phyloP scores from a whole-genome alignment of 2,113 vertebrate genomes.

The Corythornis cristatus region DNA sequence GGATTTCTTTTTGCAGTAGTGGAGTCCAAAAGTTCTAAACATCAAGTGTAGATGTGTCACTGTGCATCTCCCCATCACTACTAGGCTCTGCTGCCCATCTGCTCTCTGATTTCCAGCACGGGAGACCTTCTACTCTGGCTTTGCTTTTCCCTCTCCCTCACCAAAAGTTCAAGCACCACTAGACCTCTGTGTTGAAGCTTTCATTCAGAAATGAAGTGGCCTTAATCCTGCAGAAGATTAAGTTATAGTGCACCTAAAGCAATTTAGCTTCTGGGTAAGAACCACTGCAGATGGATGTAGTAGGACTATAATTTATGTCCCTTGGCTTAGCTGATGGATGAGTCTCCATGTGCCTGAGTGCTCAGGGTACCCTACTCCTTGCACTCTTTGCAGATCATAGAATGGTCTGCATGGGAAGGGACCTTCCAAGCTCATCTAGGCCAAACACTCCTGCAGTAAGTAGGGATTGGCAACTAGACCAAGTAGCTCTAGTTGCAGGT shows the following conservation, averaged over 20 bases:
- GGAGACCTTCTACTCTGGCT: background rate
- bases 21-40: background rate
- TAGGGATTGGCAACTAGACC: background rate
- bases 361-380: accelerated
- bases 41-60: accelerated
- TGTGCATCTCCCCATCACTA: accelerated
- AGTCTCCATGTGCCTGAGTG: too few species aligned
- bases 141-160: background rate
- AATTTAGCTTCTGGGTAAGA: background rate
- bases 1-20: background rate
- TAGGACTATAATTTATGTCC: background rate
- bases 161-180: background rate
- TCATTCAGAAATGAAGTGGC: background rate
- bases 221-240: background rate
- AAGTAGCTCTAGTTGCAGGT: too few species aligned
- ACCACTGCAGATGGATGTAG: accelerated
- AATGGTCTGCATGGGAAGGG: background rate
- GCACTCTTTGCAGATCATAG: background rate
- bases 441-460: background rate
- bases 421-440: too few species aligned
- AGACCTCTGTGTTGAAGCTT: background rate
- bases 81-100: background rate
- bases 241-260: background rate
- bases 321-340: background rate
- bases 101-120: background rate